These are phyloP conservation scores for Noturus placidus DNA, from an alignment of 2,113 vertebrate genomes.

Conservation along the genomic window DNA sequence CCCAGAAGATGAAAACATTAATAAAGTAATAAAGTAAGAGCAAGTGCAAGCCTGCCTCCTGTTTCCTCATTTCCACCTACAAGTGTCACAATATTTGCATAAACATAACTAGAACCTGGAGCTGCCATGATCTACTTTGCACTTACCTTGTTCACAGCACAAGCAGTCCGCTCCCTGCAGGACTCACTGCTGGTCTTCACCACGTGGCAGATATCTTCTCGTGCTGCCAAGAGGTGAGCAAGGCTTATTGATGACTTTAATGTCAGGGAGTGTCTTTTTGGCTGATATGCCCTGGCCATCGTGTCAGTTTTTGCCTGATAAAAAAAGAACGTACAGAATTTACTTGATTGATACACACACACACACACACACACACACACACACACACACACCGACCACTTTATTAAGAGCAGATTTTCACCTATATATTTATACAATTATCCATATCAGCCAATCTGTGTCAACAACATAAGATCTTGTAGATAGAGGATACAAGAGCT, in stretches of 20 bases:
- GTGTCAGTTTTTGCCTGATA: slow-evolving; percentile 82
- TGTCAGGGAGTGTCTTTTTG: slow-evolving; percentile 81
- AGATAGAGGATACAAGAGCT: neutral
- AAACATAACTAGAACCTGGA: neutral
- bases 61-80: neutral
- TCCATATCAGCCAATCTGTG: neutral
- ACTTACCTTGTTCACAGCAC: slow-evolving; percentile 91
- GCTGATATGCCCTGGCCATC: slow-evolving; percentile 91
- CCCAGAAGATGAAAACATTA: neutral
- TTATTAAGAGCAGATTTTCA: neutral
- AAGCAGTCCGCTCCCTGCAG: slow-evolving; percentile 80
- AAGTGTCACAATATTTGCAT: neutral
- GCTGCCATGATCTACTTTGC: neutral
- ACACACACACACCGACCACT: neutral
- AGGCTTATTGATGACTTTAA: slow-evolving; percentile 75
- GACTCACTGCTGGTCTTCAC: slow-evolving; percentile 91
- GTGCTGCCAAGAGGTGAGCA: slow-evolving; percentile 86
- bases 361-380: too few relatives aligned
- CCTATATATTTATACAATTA: neutral
- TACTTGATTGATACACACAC: neutral
- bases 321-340: neutral
- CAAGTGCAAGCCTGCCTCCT: neutral
- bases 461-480: neutral
- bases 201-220: slow-evolving; percentile 88
- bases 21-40: neutral